A percentile compares a stretch with the other conserved stretches of the same genome.
phyloP scores from a whole-genome alignment of 2,888 invertebrate genomes.

The Panzeria rudis region DNA sequence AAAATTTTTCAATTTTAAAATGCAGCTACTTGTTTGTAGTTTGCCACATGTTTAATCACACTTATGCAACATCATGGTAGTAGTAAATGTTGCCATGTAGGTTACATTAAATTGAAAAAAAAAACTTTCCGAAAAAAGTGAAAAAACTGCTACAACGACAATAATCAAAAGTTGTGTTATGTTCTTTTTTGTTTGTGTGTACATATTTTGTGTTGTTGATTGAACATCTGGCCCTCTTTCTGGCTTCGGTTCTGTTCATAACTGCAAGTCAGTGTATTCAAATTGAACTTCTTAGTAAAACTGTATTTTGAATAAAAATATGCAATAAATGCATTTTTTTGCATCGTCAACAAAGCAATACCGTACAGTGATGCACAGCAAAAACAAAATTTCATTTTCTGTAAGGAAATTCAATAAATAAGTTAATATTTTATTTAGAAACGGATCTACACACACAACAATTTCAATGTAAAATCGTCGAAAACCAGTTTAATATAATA shows the following conservation, averaged over 20 bases:
- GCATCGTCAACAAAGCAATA: not conserved
- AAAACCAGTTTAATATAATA: no score
- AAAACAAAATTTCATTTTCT: no score
- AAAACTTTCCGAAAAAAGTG: constrained; percentile 25
- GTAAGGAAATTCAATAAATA: no score
- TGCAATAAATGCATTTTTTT: constrained; percentile 42
- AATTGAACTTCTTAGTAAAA: constrained; percentile 57
- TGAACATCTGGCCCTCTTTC: constrained; percentile 62
- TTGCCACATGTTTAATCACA: constrained; percentile 16
- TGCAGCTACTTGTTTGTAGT: constrained; percentile 29
- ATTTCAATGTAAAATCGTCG: no score
- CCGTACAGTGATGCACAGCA: constrained; percentile 42
- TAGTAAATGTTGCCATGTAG: constrained; percentile 25
- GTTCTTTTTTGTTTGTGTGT: not conserved
- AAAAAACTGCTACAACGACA: constrained; percentile 61
- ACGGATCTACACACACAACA: no score
- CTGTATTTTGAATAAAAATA: constrained; percentile 34
- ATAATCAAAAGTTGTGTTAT: constrained; percentile 66
- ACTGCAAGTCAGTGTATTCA: constrained; percentile 40
- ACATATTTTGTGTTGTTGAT: constrained; percentile 50
- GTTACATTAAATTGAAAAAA: constrained; percentile 41
- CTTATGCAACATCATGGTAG: constrained; percentile 22
- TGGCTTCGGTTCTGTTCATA: constrained; percentile 32
- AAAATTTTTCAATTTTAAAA: constrained; percentile 35
- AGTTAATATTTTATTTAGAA: no score